phyloP scores from a whole-genome alignment of 2,113 vertebrate species.

The Barbus barbus region DNA sequence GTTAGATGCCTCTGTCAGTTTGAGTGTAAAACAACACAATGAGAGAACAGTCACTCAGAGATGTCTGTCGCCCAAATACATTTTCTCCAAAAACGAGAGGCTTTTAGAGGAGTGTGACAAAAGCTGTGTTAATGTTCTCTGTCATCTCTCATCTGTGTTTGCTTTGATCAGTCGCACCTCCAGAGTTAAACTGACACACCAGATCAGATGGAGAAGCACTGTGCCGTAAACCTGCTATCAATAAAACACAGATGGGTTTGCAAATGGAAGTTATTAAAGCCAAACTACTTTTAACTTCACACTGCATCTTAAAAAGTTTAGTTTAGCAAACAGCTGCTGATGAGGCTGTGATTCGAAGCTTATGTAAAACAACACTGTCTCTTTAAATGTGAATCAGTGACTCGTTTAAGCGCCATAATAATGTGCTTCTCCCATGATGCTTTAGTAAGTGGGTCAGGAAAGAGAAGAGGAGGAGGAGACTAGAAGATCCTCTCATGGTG shows the following conservation, averaged over 20 bases:
- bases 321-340: not conserved
- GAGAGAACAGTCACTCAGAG: not conserved
- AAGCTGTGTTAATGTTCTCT: not conserved
- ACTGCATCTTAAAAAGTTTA: not conserved
- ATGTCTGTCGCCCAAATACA: not conserved
- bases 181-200: not conserved
- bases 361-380: slow-evolving; percentile 51
- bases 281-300: not conserved
- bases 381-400: slow-evolving; percentile 63
- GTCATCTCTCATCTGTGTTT: slow-evolving; percentile 5
- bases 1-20: not conserved
- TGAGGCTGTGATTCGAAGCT: not conserved
- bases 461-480: slow-evolving; percentile 38
- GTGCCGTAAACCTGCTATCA: not conserved
- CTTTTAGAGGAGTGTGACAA: not conserved
- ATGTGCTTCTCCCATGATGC: no score
- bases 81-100: not conserved
- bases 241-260: not conserved
- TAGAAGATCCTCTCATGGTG: not conserved
- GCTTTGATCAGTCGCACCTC: not conserved
- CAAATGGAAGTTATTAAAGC: not conserved
- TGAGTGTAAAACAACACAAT: not conserved
- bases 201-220: not conserved
- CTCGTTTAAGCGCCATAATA: slow-evolving; percentile 65
- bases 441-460: slow-evolving; percentile 66